Base-by-base conservation (phyloP, 2,888 invertebrate genomes). In the Nebria brevicollis region DNA sequence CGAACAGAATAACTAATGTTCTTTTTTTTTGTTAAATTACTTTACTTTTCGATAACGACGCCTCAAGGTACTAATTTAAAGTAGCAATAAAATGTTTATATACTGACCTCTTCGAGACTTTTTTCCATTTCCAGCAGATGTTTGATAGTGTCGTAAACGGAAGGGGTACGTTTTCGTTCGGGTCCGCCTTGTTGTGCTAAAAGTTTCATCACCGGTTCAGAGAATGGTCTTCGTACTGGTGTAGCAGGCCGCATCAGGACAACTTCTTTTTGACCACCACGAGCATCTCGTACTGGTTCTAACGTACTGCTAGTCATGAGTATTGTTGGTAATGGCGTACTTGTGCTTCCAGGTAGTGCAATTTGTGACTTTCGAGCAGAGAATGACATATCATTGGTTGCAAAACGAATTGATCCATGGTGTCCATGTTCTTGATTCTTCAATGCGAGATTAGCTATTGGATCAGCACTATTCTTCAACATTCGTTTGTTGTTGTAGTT, bases 191-290 rank as follows among this genome's bases (percentile, higher is more conserved):
- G 86, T 34, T 87, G 86, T 70, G 88, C 88, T 84, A 92, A 86
- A 86, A 92, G 88, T 83, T 91, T 89, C 82, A 91, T 86, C 70
- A 92, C 89, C 8, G 91, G 90, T 75, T 90, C 88, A 83, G 91
- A 90, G 86, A 92, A 92, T 65, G 91, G 90, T 84, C 90, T 90
- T 81, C 90, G 87, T 0, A 89, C 89, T 68, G 91, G 91, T 41
- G 91, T 90, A 3, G 91, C 90, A 5, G 93, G 93, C 83, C 93
- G 89, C 81, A 92, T 91, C 85, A 94, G 88, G 11, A 93, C 92
- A 74, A 93, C 91, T 87, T 94, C 94, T 84, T 93, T 93, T 85
- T 94, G 93, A 0, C 93, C 93, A 26, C 85, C 85, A 54, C 86
- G 85, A 26, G 83, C 82, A 34, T 87, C 86, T 81, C 68, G 83